These are phyloP conservation scores for Cettia cetti DNA, from an alignment of 2,113 vertebrate genomes.

Conservation along the genomic window DNA sequence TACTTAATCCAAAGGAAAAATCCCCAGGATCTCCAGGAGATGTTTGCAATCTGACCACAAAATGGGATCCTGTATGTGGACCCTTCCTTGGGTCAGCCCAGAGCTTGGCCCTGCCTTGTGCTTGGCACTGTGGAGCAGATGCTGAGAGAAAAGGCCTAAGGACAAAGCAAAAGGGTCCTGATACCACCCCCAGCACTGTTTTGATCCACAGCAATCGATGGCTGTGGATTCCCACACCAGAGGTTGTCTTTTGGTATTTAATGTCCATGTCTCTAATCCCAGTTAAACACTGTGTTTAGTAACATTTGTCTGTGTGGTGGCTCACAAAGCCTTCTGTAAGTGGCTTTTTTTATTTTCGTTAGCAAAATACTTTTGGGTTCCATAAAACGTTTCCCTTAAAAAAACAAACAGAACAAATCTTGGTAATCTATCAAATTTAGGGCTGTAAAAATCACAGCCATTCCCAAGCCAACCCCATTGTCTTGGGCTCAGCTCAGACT, in stretches of 20 bases:
- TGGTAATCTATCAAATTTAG: conserved; percentile 46
- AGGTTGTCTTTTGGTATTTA: neutral
- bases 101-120: neutral
- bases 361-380: conserved; percentile 59
- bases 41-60: neutral
- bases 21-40: neutral
- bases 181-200: neutral
- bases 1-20: conserved; percentile 31
- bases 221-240: neutral
- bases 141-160: neutral
- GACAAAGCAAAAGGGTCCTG: neutral
- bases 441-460: conserved; percentile 27
- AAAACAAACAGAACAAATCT: conserved; percentile 44
- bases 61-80: neutral
- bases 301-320: conserved; percentile 8
- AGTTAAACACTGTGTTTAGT: conserved; percentile 2
- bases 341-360: conserved; percentile 47
- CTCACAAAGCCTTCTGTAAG: conserved; percentile 34
- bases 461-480: conserved; percentile 32
- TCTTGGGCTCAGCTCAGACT: neutral
- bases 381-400: conserved; percentile 44
- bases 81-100: neutral
- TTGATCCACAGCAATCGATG: neutral
- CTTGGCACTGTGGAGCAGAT: neutral
- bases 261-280: neutral